Conservation (phyloP, 2,888 invertebrate genomes). For the Stenodera caucasica region DNA sequence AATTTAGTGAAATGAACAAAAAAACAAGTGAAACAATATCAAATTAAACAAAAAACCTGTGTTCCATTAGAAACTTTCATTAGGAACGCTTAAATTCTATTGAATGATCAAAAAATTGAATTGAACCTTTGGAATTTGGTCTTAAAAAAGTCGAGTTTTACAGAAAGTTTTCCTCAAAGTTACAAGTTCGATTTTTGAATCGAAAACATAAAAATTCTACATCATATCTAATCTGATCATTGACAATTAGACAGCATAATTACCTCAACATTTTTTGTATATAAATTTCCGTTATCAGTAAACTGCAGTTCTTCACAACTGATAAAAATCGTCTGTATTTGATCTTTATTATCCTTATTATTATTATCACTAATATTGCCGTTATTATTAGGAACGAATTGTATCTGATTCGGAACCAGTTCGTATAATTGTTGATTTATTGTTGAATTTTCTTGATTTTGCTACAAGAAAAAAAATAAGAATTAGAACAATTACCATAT, state of each 20-base stretch:
- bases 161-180: no score
- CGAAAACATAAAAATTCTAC: background rate
- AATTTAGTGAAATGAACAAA: no score
- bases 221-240: no score
- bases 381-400: conserved; percentile 13
- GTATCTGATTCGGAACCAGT: conserved; percentile 14
- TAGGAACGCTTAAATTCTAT: no score
- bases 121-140: background rate
- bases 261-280: conserved; percentile 11
- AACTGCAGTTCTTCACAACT: conserved; percentile 32
- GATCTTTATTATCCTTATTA: background rate
- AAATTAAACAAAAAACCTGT: no score
- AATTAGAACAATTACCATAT: background rate
- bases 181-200: background rate
- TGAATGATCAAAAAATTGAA: conserved; percentile 1
- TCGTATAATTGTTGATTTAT: conserved; percentile 13
- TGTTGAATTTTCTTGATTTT: background rate
- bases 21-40: no score
- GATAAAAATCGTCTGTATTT: conserved; percentile 32
- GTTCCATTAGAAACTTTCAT: no score
- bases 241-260: background rate
- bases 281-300: conserved; percentile 22
- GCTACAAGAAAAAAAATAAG: background rate
- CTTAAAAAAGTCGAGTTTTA: background rate
- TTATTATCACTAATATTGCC: background rate